Evolutionary conservation across 1,140 invertebrate genomes (phyloP).

Genomic region (Zaprionus ghesquierei): DNA sequence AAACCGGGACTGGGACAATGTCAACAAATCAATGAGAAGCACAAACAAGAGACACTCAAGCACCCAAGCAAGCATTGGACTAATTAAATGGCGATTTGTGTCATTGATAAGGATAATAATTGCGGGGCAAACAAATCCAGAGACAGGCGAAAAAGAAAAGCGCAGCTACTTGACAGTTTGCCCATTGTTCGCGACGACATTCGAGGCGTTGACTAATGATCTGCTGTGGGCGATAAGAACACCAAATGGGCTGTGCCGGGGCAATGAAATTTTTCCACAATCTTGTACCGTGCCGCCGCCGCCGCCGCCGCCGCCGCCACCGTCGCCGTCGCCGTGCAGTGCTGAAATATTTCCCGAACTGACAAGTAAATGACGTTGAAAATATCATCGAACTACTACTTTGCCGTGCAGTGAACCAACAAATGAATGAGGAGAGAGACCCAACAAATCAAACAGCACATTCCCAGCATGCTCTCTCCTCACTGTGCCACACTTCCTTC

Average conservation of each 20-base stretch:
- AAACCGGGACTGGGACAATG: constrained; percentile 29
- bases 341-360: constrained; percentile 21
- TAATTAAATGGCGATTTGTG: constrained; percentile 79
- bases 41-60: constrained; percentile 67
- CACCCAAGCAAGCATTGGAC: constrained; percentile 64
- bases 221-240: constrained; percentile 51
- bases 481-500: neutral
- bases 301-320: no score
- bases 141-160: constrained; percentile 20
- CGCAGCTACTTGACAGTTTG: constrained; percentile 44
- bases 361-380: constrained; percentile 66
- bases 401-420: constrained; percentile 62
- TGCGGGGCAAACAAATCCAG: constrained; percentile 70
- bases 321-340: neutral
- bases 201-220: constrained; percentile 62
- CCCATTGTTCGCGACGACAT: constrained; percentile 1
- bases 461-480: neutral
- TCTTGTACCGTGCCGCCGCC: constrained; percentile 5
- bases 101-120: constrained; percentile 78
- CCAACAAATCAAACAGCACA: constrained; percentile 55
- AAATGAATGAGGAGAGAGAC: constrained; percentile 61
- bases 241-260: constrained; percentile 44
- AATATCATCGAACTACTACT: constrained; percentile 69
- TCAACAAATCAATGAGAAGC: constrained; percentile 73
- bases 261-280: constrained; percentile 30